These are phyloP conservation scores for Prunella strophiata DNA, from an alignment of 2,797 vertebrate genomes.

Conservation along the genomic window DNA sequence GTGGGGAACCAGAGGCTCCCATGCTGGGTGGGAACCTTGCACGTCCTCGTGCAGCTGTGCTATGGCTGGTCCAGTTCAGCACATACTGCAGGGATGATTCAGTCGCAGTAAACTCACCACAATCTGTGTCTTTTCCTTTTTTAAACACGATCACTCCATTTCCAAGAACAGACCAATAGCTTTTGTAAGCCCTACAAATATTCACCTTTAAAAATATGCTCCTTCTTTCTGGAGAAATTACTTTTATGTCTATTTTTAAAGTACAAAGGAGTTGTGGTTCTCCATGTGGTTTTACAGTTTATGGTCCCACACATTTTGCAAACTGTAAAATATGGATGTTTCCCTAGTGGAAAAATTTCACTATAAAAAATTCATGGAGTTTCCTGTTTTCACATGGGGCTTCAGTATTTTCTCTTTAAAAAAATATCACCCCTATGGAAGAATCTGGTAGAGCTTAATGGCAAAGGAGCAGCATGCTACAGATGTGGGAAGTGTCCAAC, in stretches of 20 bases:
- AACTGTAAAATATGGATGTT: slow-evolving; percentile 62
- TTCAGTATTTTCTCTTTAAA: slow-evolving; percentile 41
- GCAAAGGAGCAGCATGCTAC: background rate
- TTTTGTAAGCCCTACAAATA: slow-evolving; percentile 46
- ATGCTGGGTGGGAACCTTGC: background rate
- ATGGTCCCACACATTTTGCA: slow-evolving; percentile 58
- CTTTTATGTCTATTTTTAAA: slow-evolving; percentile 64
- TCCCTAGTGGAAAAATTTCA: slow-evolving; percentile 57
- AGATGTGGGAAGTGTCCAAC: background rate
- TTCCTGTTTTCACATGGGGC: slow-evolving; percentile 58
- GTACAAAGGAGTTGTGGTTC: slow-evolving; percentile 62
- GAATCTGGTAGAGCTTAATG: slow-evolving; percentile 5
- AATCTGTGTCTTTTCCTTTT: slow-evolving; percentile 40
- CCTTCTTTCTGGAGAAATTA: slow-evolving; percentile 54
- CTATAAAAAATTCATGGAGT: slow-evolving; percentile 61
- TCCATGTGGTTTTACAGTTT: slow-evolving; percentile 46
- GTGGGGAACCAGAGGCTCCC: background rate
- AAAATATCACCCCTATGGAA: slow-evolving; percentile 23
- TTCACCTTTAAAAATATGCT: slow-evolving; percentile 49
- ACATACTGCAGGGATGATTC: slow-evolving; percentile 27
- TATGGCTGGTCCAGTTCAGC: background rate
- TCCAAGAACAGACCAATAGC: slow-evolving; percentile 24
- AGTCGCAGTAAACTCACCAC: background rate
- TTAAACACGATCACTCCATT: background rate
- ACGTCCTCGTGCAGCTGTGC: background rate